Percentiles rank a stretch among this genome's conserved stretches.
Evolutionary conservation across 2,797 vertebrate genomes (phyloP).

Genomic region (Myotis findleyi): DNA sequence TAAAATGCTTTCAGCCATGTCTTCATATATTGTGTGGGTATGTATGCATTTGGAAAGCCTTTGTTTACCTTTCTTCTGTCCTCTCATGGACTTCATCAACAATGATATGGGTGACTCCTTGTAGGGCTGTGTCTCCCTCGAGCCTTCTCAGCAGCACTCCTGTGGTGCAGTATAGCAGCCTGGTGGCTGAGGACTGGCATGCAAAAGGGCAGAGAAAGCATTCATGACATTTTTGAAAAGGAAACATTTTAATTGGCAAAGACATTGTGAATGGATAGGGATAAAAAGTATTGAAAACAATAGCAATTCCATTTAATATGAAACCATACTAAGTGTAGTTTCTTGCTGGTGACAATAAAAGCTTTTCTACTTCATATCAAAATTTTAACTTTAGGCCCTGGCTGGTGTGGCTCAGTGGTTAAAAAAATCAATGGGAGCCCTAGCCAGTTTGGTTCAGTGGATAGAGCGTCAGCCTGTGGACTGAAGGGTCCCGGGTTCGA

Average conservation of each 20-base stretch:
- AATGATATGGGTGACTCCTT: slow-evolving; percentile 94
- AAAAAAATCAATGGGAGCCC: too few species aligned
- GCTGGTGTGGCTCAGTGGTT: too few species aligned
- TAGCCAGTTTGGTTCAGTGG: too few species aligned
- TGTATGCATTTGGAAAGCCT: not conserved
- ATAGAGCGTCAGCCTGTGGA: too few species aligned
- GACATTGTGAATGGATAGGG: not conserved
- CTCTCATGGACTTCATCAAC: slow-evolving; percentile 99
- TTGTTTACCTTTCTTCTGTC: slow-evolving; percentile 96
- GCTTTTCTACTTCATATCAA: slow-evolving; percentile 25
- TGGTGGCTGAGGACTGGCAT: slow-evolving; percentile 93
- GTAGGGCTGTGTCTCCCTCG: slow-evolving; percentile 93
- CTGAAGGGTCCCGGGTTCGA: too few species aligned
- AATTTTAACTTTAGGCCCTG: slow-evolving; percentile 33
- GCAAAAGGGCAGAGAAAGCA: slow-evolving; percentile 27
- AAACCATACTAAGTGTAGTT: slow-evolving; percentile 14
- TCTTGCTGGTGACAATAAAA: slow-evolving; percentile 12
- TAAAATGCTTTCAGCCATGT: not conserved
- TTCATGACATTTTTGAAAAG: slow-evolving; percentile 51
- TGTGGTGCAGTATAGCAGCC: slow-evolving; percentile 97
- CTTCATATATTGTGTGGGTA: not conserved
- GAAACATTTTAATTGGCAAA: slow-evolving; percentile 10
- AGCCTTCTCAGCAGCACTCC: slow-evolving; percentile 96
- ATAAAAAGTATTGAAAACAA: not conserved
- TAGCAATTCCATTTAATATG: slow-evolving; percentile 21